A percentile compares a stretch with the other conserved stretches of the same genome.
These are phyloP conservation scores for Drosophila cracens DNA, from an alignment of 2,888 invertebrate species.

Conservation along the genomic window DNA sequence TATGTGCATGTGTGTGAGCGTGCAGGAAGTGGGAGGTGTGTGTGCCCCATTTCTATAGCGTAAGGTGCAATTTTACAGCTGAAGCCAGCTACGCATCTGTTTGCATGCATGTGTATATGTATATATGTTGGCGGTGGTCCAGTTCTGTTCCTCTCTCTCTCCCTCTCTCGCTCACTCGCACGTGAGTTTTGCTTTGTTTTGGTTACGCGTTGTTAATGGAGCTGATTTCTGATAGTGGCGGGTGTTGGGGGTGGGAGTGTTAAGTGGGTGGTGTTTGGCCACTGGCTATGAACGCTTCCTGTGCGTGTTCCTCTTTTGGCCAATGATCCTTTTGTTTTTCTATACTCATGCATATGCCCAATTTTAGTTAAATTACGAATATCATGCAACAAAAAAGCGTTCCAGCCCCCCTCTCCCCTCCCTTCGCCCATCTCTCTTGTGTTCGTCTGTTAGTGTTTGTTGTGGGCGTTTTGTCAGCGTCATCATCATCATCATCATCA, in stretches of 20 bases:
- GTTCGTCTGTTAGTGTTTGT: conserved; percentile 29
- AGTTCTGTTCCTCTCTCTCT: conserved; percentile 25
- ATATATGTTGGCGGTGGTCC: conserved; percentile 39
- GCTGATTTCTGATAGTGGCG: conserved; percentile 14
- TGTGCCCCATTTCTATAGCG: conserved; percentile 48
- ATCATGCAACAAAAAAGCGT: conserved; percentile 21
- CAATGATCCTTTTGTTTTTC: conserved; percentile 65
- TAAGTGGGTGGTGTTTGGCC: conserved; percentile 19
- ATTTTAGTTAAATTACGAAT: conserved; percentile 36
- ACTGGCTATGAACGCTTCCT: conserved; percentile 58
- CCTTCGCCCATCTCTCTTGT: conserved; percentile 6
- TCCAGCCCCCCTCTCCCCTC: not conserved
- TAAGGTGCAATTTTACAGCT: conserved; percentile 61
- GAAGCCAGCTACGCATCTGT: conserved; percentile 52
- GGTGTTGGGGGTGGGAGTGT: conserved; percentile 8
- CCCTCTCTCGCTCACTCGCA: conserved; percentile 14
- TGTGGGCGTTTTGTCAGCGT: conserved; percentile 69
- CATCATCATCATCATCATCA: conserved; percentile 58
- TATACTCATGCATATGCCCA: conserved; percentile 47
- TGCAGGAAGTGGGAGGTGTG: conserved; percentile 38
- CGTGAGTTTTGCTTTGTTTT: conserved; percentile 68
- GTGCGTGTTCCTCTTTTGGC: conserved; percentile 67
- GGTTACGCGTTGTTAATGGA: conserved; percentile 67
- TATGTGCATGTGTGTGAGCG: conserved; percentile 6
- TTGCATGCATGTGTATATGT: conserved; percentile 21